A percentile compares a stretch with the other conserved stretches of the same genome.
Evolutionary conservation across 92 coral and sea anemone species (phyloP).

Genomic region (Umimayanthus kanabou): DNA sequence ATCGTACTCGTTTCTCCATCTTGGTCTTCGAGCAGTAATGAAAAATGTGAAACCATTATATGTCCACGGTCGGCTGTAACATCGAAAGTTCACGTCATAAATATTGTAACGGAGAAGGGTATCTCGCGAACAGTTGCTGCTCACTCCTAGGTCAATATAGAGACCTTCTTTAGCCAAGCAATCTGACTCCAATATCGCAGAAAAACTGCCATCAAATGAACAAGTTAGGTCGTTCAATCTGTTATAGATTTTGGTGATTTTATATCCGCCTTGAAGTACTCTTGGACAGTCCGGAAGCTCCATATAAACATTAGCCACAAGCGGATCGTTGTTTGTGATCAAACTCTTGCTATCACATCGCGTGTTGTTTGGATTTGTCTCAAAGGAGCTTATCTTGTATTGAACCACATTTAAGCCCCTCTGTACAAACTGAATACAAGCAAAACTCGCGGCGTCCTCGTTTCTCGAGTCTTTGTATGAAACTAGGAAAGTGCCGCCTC

Average conservation of each 20-base stretch:
- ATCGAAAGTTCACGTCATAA: constrained; percentile 49
- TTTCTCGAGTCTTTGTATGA: constrained; percentile 37
- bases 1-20: constrained; percentile 45
- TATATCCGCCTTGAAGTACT: constrained; percentile 63
- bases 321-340: constrained; percentile 41
- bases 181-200: constrained; percentile 68
- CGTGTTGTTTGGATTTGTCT: constrained; percentile 17
- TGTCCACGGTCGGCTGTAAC: constrained; percentile 70
- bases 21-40: constrained; percentile 53
- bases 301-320: constrained; percentile 49
- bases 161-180: constrained; percentile 78
- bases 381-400: constrained; percentile 55
- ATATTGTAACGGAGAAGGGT: not conserved
- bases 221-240: constrained; percentile 47
- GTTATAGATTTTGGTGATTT: constrained; percentile 55
- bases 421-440: constrained; percentile 62
- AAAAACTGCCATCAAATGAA: constrained; percentile 28
- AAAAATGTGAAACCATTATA: constrained; percentile 54
- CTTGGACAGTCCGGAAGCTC: constrained; percentile 70
- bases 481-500: constrained; percentile 40
- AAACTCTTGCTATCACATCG: constrained; percentile 44
- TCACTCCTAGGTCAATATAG: constrained; percentile 42
- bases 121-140: constrained; percentile 46
- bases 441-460: constrained; percentile 35
- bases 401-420: constrained; percentile 68